phyloP scores from a whole-genome alignment of 2,888 invertebrate genomes.

The Ennomos quercinarius region DNA sequence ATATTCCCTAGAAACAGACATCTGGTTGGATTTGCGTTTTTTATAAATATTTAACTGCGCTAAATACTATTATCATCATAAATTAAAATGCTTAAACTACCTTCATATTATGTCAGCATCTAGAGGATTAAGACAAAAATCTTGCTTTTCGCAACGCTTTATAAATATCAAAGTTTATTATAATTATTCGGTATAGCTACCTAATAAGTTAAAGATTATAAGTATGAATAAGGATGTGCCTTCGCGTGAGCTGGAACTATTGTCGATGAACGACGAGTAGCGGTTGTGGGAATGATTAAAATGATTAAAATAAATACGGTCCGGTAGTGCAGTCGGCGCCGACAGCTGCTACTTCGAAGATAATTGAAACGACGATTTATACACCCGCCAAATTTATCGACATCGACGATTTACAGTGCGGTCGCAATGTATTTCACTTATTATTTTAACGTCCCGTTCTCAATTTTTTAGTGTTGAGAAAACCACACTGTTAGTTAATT shows the following conservation, averaged over 20 bases:
- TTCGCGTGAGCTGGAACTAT: slow-evolving; percentile 18
- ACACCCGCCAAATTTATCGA: slow-evolving; percentile 82
- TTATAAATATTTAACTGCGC: slow-evolving; percentile 7
- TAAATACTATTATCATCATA: slow-evolving; percentile 20
- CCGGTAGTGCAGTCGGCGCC: slow-evolving; percentile 65
- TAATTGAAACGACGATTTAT: slow-evolving; percentile 84
- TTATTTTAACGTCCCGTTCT: slow-evolving; percentile 51
- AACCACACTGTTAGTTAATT: slow-evolving; percentile 9
- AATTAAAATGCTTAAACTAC: slow-evolving; percentile 15
- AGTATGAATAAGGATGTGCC: slow-evolving; percentile 11
- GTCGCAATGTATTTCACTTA: slow-evolving; percentile 48
- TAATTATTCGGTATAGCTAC: slow-evolving; percentile 11
- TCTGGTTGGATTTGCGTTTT: slow-evolving; percentile 5
- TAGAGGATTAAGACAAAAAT: slow-evolving; percentile 22
- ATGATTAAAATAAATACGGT: slow-evolving; percentile 83
- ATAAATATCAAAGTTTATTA: slow-evolving; percentile 7
- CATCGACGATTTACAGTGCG: slow-evolving; percentile 72
- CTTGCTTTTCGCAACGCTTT: neutral
- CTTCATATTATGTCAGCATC: slow-evolving; percentile 21
- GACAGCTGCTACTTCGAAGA: slow-evolving; percentile 79
- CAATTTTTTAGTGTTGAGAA: slow-evolving; percentile 17
- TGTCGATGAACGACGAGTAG: slow-evolving; percentile 33
- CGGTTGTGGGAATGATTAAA: slow-evolving; percentile 78
- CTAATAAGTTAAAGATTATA: slow-evolving; percentile 20
- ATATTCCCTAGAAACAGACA: slow-evolving; percentile 2